Percentiles rank a stretch among this genome's conserved stretches.
phyloP scores from a whole-genome alignment of 2,113 vertebrate genomes.

The Erinaceus europaeus region DNA sequence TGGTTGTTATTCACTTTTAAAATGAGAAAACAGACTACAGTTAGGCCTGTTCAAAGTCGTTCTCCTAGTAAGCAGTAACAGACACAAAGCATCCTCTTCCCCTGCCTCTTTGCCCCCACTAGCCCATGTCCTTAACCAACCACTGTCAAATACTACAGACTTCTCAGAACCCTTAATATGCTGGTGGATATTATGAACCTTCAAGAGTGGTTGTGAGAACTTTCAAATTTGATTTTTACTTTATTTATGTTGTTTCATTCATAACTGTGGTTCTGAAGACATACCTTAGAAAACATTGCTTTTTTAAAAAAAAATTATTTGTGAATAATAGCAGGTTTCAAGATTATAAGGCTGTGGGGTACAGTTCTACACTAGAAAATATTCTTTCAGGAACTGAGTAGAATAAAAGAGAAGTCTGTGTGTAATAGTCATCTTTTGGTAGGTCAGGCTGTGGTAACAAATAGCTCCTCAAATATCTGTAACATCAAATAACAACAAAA shows the following conservation, averaged over 20 bases:
- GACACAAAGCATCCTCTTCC: too few species aligned
- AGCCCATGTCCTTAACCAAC: background rate
- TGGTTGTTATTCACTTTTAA: background rate
- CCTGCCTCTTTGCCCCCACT: background rate
- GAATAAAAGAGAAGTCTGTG: background rate
- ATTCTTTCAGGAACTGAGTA: background rate
- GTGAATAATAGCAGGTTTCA: too few species aligned
- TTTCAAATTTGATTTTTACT: background rate
- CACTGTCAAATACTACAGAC: background rate
- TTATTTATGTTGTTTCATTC: background rate
- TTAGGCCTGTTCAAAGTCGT: background rate
- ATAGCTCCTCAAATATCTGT: background rate
- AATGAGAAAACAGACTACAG: background rate
- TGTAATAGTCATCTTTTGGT: background rate
- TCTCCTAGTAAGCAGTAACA: background rate
- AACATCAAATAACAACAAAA: background rate
- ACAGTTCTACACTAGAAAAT: too few species aligned
- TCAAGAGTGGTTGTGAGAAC: background rate
- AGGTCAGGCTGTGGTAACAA: background rate
- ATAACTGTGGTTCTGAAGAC: background rate
- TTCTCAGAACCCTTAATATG: background rate
- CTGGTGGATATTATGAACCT: background rate
- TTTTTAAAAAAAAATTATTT: too few species aligned
- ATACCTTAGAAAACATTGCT: too few species aligned
- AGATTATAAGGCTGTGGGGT: too few species aligned